These are phyloP conservation scores for Pseudomyrmex flavicornis DNA, from an alignment of 1,140 invertebrate species.

Conservation along the genomic window DNA sequence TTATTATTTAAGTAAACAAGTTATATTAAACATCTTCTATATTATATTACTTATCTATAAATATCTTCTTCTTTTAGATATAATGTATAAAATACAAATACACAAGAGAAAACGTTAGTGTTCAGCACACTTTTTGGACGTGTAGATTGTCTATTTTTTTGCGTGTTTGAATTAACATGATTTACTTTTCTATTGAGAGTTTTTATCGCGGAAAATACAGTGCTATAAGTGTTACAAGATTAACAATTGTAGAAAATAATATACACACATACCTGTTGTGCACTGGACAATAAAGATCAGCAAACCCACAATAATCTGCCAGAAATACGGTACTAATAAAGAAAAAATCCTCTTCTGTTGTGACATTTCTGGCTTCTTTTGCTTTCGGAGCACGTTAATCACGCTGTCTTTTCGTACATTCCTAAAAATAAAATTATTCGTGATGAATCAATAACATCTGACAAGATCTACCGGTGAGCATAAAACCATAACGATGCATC, in stretches of 20 bases:
- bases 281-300: slow-evolving; percentile 16
- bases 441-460: slow-evolving; percentile 55
- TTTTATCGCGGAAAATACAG: not conserved
- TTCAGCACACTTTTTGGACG: not conserved
- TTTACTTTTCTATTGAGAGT: slow-evolving; percentile 13
- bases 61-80: too few relatives aligned
- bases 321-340: not conserved
- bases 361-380: slow-evolving; percentile 56
- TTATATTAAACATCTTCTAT: too few relatives aligned
- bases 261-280: slow-evolving; percentile 52
- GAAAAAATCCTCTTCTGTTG: slow-evolving; percentile 19
- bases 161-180: not conserved
- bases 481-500: slow-evolving; percentile 60
- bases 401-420: slow-evolving; percentile 57
- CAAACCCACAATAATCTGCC: not conserved
- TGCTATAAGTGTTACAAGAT: not conserved
- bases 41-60: too few relatives aligned
- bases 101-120: not conserved
- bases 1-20: too few relatives aligned
- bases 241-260: not conserved
- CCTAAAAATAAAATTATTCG: slow-evolving; percentile 74
- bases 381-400: slow-evolving; percentile 39
- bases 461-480: not conserved
- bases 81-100: too few relatives aligned
- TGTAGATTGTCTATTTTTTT: not conserved